Evolutionary conservation across 2,888 invertebrate species (phyloP).

Genomic region (Baronia brevicornis): DNA sequence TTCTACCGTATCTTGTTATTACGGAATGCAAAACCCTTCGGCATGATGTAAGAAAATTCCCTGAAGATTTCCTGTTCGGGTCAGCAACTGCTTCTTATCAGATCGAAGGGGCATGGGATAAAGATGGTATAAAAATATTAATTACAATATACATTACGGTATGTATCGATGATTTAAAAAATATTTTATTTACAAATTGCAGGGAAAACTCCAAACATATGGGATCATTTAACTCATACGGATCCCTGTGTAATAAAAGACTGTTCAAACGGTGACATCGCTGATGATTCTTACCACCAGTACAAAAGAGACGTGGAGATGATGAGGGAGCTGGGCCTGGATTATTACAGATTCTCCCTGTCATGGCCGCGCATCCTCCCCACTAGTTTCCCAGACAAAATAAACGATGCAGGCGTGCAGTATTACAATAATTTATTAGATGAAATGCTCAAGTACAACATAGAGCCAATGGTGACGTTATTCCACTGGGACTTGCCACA

Average conservation of each 20-base stretch:
- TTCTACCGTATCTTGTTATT: neutral
- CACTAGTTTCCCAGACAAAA: conserved; percentile 63
- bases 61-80: conserved; percentile 35
- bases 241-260: conserved; percentile 61
- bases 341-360: conserved; percentile 74
- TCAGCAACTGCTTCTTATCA: conserved; percentile 61
- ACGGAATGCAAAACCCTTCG: conserved; percentile 8
- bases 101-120: conserved; percentile 70
- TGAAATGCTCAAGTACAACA: conserved; percentile 72
- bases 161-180: neutral
- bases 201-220: conserved; percentile 76
- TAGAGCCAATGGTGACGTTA: conserved; percentile 75
- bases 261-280: conserved; percentile 71
- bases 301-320: conserved; percentile 71
- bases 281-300: conserved; percentile 75
- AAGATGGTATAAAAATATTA: conserved; percentile 44
- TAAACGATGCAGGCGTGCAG: conserved; percentile 64
- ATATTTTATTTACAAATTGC: conserved; percentile 14
- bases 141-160: conserved; percentile 18
- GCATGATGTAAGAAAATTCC: conserved; percentile 29
- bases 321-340: conserved; percentile 54
- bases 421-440: conserved; percentile 66
- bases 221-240: conserved; percentile 75
- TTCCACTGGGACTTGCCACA: conserved; percentile 73
- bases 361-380: conserved; percentile 80